phyloP scores from a whole-genome alignment of 2,797 vertebrate species.

The Sebastiscus tertius region DNA sequence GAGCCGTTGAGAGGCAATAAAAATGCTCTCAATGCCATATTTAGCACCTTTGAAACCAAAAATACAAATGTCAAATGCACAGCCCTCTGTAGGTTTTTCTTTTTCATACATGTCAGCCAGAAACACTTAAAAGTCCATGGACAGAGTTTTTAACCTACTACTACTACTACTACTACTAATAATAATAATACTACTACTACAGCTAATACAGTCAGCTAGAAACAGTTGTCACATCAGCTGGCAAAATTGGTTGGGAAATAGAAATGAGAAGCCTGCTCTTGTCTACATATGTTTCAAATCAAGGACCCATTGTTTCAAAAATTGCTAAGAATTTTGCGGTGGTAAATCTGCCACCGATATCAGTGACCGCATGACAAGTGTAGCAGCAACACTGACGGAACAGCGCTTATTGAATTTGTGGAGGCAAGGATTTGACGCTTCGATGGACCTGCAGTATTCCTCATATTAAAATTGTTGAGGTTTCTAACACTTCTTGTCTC shows the following conservation, averaged over 20 bases:
- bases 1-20: too few relatives aligned
- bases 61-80: background rate
- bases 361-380: background rate
- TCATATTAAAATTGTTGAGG: background rate
- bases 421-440: background rate
- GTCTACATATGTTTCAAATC: conserved; percentile 2
- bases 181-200: background rate
- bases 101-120: background rate
- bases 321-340: background rate
- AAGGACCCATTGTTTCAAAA: background rate
- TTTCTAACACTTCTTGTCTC: conserved; percentile 43
- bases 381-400: background rate
- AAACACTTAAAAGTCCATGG: background rate
- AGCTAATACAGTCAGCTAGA: background rate
- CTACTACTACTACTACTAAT: background rate
- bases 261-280: background rate
- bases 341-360: background rate
- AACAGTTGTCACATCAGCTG: background rate
- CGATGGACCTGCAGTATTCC: background rate
- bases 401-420: background rate
- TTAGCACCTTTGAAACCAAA: background rate
- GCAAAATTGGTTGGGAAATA: background rate
- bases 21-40: too few relatives aligned
- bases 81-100: too few relatives aligned
- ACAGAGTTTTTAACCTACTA: background rate